Conservation (phyloP, 2,888 invertebrate genomes). For the Epinotia nisella region DNA sequence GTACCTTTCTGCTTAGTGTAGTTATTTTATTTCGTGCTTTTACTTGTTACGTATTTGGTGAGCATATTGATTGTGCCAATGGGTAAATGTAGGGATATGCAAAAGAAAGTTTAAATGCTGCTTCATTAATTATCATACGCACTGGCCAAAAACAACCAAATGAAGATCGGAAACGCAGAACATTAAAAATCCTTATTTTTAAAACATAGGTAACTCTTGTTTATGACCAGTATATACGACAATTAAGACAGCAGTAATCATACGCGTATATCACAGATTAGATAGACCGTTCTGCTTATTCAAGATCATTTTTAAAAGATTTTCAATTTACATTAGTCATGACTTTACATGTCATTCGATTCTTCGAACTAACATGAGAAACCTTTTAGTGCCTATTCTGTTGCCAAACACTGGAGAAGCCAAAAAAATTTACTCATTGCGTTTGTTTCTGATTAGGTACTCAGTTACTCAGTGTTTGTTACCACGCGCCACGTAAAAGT, state of each 20-base stretch:
- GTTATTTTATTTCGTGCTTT: not conserved
- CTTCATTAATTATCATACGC: no score
- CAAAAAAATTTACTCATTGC: not conserved
- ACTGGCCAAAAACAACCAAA: no score
- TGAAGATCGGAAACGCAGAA: not conserved
- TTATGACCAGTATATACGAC: not conserved
- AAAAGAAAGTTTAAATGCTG: no score
- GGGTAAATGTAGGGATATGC: no score
- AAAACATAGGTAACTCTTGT: not conserved
- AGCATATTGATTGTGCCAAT: no score
- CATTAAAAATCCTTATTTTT: not conserved
- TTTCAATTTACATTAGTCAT: slow-evolving; percentile 48
- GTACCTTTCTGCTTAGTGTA: not conserved
- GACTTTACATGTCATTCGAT: slow-evolving; percentile 43
- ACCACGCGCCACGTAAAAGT: no score
- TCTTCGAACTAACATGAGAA: slow-evolving; percentile 54
- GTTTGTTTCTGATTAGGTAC: slow-evolving; percentile 15
- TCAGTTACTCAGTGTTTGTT: slow-evolving; percentile 13
- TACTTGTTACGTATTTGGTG: not conserved
- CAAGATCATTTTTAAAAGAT: not conserved
- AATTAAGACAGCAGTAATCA: not conserved
- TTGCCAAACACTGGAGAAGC: slow-evolving; percentile 63
- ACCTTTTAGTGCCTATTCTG: slow-evolving; percentile 50
- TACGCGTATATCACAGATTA: not conserved
- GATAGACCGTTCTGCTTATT: not conserved